Conservation (phyloP, 2,888 invertebrate genomes). For the Ariolimax columbianus region DNA sequence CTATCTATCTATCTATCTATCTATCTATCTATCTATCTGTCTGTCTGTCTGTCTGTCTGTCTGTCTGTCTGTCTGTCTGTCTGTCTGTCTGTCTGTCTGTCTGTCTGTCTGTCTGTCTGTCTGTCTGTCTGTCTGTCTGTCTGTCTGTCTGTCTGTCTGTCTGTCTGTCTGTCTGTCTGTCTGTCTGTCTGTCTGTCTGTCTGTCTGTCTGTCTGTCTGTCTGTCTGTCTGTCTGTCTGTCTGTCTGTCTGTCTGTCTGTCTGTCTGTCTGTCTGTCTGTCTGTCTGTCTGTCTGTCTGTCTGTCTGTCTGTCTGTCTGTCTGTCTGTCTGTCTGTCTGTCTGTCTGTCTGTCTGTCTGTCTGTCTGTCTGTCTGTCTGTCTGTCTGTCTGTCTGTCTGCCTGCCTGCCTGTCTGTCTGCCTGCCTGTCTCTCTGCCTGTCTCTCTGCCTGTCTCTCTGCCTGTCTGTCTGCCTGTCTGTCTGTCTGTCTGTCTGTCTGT, state of each 20-base stretch:
- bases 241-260: neutral
- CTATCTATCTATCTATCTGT: neutral
- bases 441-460: neutral
- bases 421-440: neutral
- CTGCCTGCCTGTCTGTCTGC: neutral
- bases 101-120: too few species aligned
- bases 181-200: neutral
- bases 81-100: neutral
- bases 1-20: neutral
- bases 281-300: neutral
- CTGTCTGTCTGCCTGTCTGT: neutral
- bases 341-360: neutral
- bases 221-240: conserved; percentile 5
- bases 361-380: neutral
- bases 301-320: neutral
- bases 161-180: neutral
- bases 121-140: neutral
- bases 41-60: conserved; percentile 9
- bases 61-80: neutral
- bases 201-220: neutral
- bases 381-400: neutral
- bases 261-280: neutral
- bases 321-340: too few species aligned
- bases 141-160: neutral
- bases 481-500: conserved; percentile 6